These are phyloP conservation scores for Glandiceps talaboti DNA, from an alignment of 53 echinoderm and acorn worm genomes.

Conservation along the genomic window DNA sequence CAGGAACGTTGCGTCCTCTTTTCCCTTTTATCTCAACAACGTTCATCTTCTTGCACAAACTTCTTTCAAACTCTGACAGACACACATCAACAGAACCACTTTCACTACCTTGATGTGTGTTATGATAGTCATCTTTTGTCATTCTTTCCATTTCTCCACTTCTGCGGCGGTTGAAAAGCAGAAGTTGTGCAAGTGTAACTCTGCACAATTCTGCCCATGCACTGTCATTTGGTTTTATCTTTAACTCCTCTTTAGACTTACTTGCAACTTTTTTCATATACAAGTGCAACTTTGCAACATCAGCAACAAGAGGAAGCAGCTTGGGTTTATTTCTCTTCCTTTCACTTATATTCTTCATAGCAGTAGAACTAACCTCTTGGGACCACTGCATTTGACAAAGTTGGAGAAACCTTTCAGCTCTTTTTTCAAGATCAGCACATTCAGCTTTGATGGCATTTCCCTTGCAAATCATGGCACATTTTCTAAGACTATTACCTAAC, in stretches of 20 bases:
- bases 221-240: not conserved
- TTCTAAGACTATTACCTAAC: constrained; percentile 34
- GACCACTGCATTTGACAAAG: not conserved
- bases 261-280: constrained; percentile 4
- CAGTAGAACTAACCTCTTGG: not conserved
- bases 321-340: constrained; percentile 19
- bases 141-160: not conserved
- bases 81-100: constrained; percentile 10
- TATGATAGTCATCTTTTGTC: not conserved
- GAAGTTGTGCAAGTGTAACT: not conserved
- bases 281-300: constrained; percentile 9
- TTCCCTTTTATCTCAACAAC: constrained; percentile 36
- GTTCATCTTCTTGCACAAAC: constrained; percentile 18
- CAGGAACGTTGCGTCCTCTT: constrained; percentile 36
- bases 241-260: not conserved
- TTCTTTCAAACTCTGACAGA: constrained; percentile 21
- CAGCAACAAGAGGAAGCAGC: not conserved
- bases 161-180: not conserved
- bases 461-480: constrained; percentile 11
- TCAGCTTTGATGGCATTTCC: constrained; percentile 10
- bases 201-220: not conserved
- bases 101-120: not conserved
- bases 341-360: constrained; percentile 1
- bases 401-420: not conserved
- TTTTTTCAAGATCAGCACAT: constrained; percentile 2